A percentile compares a stretch with the other conserved stretches of the same genome.
phyloP scores from a whole-genome alignment of 2,888 invertebrate species.

The Sinohyriopsis cumingii region DNA sequence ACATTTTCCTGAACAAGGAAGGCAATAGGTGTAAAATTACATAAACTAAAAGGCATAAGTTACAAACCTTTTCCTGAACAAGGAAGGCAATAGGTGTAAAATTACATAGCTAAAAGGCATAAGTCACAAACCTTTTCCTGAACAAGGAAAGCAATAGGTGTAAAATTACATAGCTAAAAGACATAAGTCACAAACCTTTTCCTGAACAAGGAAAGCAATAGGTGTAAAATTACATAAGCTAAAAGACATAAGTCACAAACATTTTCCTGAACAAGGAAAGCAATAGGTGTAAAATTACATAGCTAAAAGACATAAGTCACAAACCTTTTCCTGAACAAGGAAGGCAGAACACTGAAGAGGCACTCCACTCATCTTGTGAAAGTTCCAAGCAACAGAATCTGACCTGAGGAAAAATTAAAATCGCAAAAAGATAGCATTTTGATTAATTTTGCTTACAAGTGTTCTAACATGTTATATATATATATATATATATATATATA shows the following conservation, averaged over 20 bases:
- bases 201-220: conserved; percentile 50
- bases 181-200: conserved; percentile 40
- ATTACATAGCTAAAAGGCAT: not conserved
- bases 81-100: conserved; percentile 34
- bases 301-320: not conserved
- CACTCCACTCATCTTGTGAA: conserved; percentile 91
- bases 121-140: conserved; percentile 48
- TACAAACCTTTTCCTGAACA: conserved; percentile 52
- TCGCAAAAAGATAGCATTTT: not conserved
- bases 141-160: conserved; percentile 42
- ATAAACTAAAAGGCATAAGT: not conserved
- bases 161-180: not conserved
- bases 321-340: conserved; percentile 55
- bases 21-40: conserved; percentile 3
- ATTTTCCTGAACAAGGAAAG: conserved; percentile 54
- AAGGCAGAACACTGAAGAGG: conserved; percentile 85
- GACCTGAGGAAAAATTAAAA: conserved; percentile 74
- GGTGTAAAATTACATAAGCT: not conserved
- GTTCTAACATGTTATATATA: not conserved
- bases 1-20: conserved; percentile 59
- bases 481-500: not conserved
- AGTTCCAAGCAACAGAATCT: conserved; percentile 95
- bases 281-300: too few species aligned
- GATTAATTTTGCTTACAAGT: not conserved
- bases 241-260: conserved; percentile 20